Evolutionary conservation across 2,888 invertebrate genomes (phyloP), one percentile per base, ranked within the genome.

Genomic region (Onchidella celtica): DNA sequence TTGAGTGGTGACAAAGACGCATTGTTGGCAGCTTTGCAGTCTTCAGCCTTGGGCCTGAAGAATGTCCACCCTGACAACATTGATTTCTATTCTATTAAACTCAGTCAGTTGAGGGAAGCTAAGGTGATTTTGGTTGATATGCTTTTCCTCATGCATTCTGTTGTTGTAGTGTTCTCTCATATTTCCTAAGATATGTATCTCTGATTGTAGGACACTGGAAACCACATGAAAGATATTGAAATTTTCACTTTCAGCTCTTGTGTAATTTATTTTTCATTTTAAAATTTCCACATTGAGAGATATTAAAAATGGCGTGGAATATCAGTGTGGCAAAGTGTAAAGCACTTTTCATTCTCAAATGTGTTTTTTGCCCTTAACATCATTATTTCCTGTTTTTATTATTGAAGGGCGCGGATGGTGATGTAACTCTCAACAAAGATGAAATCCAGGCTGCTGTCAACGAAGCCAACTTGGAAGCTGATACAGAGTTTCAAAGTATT

Each of bases 401-500:
- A 36, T 65, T 24, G 14, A 55, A 77, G 77, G 36, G 36, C 24
- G 77, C 14, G 21, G 77, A 68, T 27, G 66, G 55, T 55, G 89
- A 88, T 38, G 84, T 85, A 6, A 63, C 85, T 1, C 82, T 93
- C 72, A 90, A 89, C 73, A 91, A 90, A 81, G 91, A 92, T 3
- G 92, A 92, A 27, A 86, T 93, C 70, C 93, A 93, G 85, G 83
- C 85, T 27, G 90, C 90, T 21, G 85, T 93, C 4, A 88, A 90
- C 78, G 81, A 88, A 36, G 91, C 92, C 47, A 93, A 93, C 79
- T 81, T 91, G 17, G 91, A 91, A 47, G 92, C 92, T 40, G 92
- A 92, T 77, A 84, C 86, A n/a, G 91, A 92, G 81, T 90, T 90
- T 74, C 92, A 92, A 79, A 91, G 92, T 93, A 88, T 86, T 90